These are phyloP conservation scores for Hiodon tergisus DNA, from an alignment of 2,113 vertebrate genomes.

Conservation along the genomic window DNA sequence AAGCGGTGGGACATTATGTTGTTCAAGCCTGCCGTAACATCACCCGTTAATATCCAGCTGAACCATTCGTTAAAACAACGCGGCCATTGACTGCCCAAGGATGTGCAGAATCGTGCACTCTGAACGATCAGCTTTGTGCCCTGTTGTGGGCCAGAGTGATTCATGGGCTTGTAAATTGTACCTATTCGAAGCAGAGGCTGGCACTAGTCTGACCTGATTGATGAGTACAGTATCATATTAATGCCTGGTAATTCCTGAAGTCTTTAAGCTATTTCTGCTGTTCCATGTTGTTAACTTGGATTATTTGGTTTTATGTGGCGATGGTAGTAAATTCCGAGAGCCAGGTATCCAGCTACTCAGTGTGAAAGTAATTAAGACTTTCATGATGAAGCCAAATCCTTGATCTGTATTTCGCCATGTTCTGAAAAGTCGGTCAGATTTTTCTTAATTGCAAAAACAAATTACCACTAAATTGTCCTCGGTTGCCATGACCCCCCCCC, in stretches of 20 bases:
- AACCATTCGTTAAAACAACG: conserved; percentile 16
- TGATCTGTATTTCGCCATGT: not conserved
- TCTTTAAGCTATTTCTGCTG: too few relatives aligned
- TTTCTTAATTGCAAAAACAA: not conserved
- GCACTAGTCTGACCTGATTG: conserved; percentile 5
- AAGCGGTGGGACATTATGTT: not conserved
- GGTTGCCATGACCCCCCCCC: too few relatives aligned
- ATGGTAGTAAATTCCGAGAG: not conserved
- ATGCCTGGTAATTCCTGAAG: not conserved
- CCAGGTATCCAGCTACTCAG: not conserved
- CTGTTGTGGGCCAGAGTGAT: not conserved
- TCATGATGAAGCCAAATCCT: not conserved
- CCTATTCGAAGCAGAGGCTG: not conserved
- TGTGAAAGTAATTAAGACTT: not conserved
- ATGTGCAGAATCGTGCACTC: not conserved
- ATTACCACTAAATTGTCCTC: too few relatives aligned
- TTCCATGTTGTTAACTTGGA: too few relatives aligned
- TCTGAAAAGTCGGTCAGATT: not conserved
- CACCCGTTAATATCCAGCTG: conserved; percentile 10
- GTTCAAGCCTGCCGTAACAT: conserved; percentile 9
- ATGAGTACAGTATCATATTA: not conserved
- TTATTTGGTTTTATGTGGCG: not conserved
- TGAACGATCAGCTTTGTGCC: conserved; percentile 18
- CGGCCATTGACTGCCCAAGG: conserved; percentile 12
- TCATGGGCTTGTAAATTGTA: not conserved